These are phyloP conservation scores for Porites lobata DNA, from an alignment of 92 coral and sea anemone species.

Conservation along the genomic window DNA sequence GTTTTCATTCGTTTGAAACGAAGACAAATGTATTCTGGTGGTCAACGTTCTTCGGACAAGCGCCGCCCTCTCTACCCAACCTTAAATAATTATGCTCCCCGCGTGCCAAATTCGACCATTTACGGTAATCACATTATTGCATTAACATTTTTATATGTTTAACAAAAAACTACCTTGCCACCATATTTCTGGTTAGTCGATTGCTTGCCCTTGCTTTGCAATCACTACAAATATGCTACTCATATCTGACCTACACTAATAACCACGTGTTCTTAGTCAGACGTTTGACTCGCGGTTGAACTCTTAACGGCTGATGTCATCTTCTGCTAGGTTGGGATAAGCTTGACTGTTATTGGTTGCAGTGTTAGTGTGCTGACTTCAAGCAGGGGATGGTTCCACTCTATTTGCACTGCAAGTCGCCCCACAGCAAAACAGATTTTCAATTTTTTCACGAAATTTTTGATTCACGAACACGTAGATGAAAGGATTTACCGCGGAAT, in stretches of 20 bases:
- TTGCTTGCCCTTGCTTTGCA: too few species aligned
- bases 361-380: not conserved
- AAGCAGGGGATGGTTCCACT: not conserved
- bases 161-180: too few species aligned
- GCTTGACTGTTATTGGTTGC: constrained; percentile 1
- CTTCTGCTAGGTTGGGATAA: not conserved
- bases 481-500: constrained; percentile 79
- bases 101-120: too few species aligned
- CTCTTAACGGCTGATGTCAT: not conserved
- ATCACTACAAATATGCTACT: too few species aligned
- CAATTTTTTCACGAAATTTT: constrained; percentile 52
- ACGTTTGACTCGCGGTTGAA: not conserved
- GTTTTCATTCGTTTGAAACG: too few species aligned
- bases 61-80: too few species aligned
- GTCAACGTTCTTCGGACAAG: too few species aligned
- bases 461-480: constrained; percentile 69
- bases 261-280: not conserved
- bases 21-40: too few species aligned
- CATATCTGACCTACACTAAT: not conserved
- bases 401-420: constrained; percentile 8
- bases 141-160: too few species aligned
- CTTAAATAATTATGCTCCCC: too few species aligned
- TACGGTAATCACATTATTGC: too few species aligned
- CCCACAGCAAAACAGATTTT: constrained; percentile 35
- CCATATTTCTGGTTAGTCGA: too few species aligned